phyloP scores from a whole-genome alignment of 2,888 invertebrate species.

The Liposcelis brunnea region DNA sequence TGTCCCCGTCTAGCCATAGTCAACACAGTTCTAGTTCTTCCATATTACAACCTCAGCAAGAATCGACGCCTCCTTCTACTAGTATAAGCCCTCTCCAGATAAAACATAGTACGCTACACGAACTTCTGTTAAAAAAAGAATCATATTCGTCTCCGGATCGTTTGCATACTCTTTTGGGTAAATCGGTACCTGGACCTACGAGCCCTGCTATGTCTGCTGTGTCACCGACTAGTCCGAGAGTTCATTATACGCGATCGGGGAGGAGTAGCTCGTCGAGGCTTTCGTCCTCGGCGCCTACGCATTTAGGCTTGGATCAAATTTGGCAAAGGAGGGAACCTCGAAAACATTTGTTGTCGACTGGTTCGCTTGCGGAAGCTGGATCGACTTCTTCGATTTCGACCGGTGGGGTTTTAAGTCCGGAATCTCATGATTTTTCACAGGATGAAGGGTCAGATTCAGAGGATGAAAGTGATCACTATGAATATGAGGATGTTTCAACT shows the following conservation, averaged over 20 bases:
- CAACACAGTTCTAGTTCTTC: conserved; percentile 44
- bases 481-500: conserved; percentile 71
- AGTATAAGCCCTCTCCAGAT: conserved; percentile 21
- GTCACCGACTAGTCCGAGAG: conserved; percentile 22
- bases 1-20: conserved; percentile 52
- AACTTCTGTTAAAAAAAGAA: conserved; percentile 49
- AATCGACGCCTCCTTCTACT: conserved; percentile 26
- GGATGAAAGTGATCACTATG: conserved; percentile 74
- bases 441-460: conserved; percentile 74
- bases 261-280: conserved; percentile 36
- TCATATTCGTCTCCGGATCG: conserved; percentile 22
- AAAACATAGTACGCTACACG: conserved; percentile 38
- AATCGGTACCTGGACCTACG: conserved; percentile 41
- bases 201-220: conserved; percentile 29
- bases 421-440: conserved; percentile 59
- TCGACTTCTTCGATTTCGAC: conserved; percentile 69
- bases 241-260: not conserved
- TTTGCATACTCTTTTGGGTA: conserved; percentile 27
- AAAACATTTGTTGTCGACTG: conserved; percentile 68
- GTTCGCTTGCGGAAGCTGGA: conserved; percentile 65
- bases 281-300: conserved; percentile 76
- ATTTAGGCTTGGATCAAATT: conserved; percentile 61
- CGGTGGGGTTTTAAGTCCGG: conserved; percentile 68
- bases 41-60: conserved; percentile 24
- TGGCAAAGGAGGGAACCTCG: conserved; percentile 79